Conservation (phyloP, 2,797 vertebrate genomes). For the Columba guinea region DNA sequence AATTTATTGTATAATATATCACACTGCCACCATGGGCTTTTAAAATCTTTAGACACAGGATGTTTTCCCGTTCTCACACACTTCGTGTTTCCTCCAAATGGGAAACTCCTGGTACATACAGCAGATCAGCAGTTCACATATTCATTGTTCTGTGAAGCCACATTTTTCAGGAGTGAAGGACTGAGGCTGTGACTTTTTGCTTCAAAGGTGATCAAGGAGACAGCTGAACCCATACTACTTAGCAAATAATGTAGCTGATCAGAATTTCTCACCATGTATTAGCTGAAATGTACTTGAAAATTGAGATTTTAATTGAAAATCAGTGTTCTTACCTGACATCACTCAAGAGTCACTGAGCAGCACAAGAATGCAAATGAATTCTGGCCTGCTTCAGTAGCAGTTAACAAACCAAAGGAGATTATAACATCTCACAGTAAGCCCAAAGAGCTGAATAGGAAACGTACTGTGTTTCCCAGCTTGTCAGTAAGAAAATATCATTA, state of each 20-base stretch:
- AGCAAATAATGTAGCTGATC: conserved; percentile 43
- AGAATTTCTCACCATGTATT: conserved; percentile 34
- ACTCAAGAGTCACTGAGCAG: neutral
- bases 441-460: neutral
- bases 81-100: neutral
- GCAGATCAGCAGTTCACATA: neutral
- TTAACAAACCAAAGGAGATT: conserved; percentile 8
- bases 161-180: neutral
- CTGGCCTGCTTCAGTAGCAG: neutral
- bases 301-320: conserved; percentile 62
- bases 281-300: conserved; percentile 70
- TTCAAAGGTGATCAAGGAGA: conserved; percentile 44
- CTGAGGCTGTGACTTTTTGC: conserved; percentile 19
- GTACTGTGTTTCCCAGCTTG: neutral
- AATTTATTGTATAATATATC: neutral
- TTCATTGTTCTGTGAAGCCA: neutral
- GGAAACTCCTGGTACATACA: neutral
- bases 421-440: neutral
- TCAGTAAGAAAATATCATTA: neutral
- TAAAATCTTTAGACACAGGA: neutral
- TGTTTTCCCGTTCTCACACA: neutral
- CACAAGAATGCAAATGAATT: conserved; percentile 28
- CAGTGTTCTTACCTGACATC: conserved; percentile 16
- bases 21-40: neutral
- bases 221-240: neutral